Evolutionary conservation across 2,888 invertebrate species (phyloP), one percentile per base, ranked within the genome.

Genomic region (Tipula unca): DNA sequence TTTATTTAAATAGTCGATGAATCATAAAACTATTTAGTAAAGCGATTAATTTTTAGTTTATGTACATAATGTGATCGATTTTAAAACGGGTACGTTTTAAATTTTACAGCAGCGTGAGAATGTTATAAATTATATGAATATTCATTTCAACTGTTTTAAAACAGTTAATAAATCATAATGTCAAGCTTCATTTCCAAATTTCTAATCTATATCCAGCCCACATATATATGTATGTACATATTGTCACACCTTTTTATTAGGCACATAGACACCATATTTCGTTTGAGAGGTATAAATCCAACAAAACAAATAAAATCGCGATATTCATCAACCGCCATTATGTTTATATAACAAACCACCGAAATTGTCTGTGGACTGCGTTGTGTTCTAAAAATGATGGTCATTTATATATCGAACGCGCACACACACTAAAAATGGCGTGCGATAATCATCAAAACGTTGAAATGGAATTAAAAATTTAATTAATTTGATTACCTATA

Each of bases 401-500:
- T 69, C 69, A 69, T 69, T 25, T 25, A 6, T 32, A 25, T 69
- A 69, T 54, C 10, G 39, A n/a, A 14, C 3, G n/a, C n/a, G n/a
- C 48, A 48, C 3, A 25, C 69, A 69, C n/a, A n/a, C n/a, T n/a
- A n/a, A n/a, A 69, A 69, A 69, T 69, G 69, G 69, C 69, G 69
- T 25, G n/a, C n/a, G 69, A 69, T 69, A 69, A 25, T 25, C 69
- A 25, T 69, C 69, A 69, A 69, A 32, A 25, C 10, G 25, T 25
- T 4, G 8, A n/a, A n/a, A n/a, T n/a, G 25, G 25, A 69, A 25
- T 25, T 25, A 10, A 69, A 48, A 48, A 6, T 69, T 20, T 69
- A 69, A 69, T 69, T 69, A 69, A 69, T 69, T 69, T 69, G 69
- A 69, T 69, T 25, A n/a, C n/a, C n/a, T n/a, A n/a, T n/a, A n/a